phyloP scores from a whole-genome alignment of 2,797 vertebrate genomes.

The Onychomys leucogaster region DNA sequence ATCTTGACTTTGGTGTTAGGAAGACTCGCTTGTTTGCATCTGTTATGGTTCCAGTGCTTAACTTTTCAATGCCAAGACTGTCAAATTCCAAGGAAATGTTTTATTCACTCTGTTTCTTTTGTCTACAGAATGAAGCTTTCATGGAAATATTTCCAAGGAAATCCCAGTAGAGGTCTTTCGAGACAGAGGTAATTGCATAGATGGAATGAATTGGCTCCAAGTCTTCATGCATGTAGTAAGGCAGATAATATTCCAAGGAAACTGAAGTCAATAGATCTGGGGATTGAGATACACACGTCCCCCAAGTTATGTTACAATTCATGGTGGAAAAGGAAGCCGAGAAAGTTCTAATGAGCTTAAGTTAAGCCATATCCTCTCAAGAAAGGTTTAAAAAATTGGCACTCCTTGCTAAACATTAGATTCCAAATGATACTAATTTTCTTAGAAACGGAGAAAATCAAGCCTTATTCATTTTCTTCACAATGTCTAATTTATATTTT shows the following conservation, averaged over 20 bases:
- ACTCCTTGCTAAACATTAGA: slow-evolving; percentile 8
- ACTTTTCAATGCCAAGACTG: slow-evolving; percentile 58
- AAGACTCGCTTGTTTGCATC: slow-evolving; percentile 51
- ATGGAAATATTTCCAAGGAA: slow-evolving; percentile 73
- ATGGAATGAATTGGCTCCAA: slow-evolving; percentile 28
- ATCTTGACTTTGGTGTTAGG: slow-evolving; percentile 1
- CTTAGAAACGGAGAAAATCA: neutral
- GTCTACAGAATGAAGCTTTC: slow-evolving; percentile 77
- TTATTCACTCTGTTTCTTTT: slow-evolving; percentile 61
- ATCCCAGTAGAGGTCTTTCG: slow-evolving; percentile 66
- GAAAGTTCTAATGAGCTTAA: neutral
- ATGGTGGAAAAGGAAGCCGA: neutral
- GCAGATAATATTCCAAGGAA: slow-evolving; percentile 16
- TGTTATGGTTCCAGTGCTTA: slow-evolving; percentile 55
- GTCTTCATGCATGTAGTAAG: slow-evolving; percentile 6
- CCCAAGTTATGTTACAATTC: neutral
- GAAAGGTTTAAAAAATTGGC: neutral
- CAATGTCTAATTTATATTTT: neutral
- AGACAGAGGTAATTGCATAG: slow-evolving; percentile 69
- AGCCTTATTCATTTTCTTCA: neutral
- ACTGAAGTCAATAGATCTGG: slow-evolving; percentile 14
- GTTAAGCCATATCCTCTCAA: neutral
- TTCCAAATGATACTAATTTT: neutral
- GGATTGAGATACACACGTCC: neutral
- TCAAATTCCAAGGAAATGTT: slow-evolving; percentile 63